Conservation (phyloP, 1,140 invertebrate species). For the Nasonia giraulti region DNA sequence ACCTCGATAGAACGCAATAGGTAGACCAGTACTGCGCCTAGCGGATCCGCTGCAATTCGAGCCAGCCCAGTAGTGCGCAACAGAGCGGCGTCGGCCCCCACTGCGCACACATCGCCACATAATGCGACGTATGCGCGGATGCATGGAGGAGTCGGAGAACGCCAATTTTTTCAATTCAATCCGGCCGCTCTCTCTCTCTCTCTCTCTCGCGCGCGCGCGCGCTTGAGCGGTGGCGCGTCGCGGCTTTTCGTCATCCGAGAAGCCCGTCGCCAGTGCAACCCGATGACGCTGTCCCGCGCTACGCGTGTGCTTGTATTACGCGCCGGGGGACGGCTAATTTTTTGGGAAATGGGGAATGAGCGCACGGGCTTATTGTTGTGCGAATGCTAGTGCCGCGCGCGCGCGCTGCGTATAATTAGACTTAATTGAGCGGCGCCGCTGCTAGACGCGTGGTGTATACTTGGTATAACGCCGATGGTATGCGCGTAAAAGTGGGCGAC, state of each 20-base stretch:
- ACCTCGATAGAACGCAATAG: neutral
- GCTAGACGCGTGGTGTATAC: neutral
- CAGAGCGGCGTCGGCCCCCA: neutral
- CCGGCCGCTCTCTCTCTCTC: too few relatives aligned
- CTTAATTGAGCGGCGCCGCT: conserved; percentile 10
- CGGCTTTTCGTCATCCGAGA: neutral
- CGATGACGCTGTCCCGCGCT: neutral
- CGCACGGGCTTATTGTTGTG: neutral
- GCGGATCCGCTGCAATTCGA: conserved; percentile 13
- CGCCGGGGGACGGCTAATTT: neutral
- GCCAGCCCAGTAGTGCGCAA: neutral
- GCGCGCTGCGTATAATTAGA: neutral
- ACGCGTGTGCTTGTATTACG: too few relatives aligned
- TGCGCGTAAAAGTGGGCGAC: conserved; percentile 16
- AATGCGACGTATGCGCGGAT: too few relatives aligned
- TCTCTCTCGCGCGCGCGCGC: neutral
- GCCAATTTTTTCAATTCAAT: too few relatives aligned
- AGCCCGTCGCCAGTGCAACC: neutral
- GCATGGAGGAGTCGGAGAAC: too few relatives aligned
- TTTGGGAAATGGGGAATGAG: neutral
- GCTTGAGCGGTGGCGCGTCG: neutral
- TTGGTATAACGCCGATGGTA: neutral
- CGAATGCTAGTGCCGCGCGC: neutral
- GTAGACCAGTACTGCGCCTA: neutral
- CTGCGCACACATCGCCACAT: too few relatives aligned